Base-by-base conservation (phyloP, 1,140 invertebrate species). In the Drosophila watanabei region DNA sequence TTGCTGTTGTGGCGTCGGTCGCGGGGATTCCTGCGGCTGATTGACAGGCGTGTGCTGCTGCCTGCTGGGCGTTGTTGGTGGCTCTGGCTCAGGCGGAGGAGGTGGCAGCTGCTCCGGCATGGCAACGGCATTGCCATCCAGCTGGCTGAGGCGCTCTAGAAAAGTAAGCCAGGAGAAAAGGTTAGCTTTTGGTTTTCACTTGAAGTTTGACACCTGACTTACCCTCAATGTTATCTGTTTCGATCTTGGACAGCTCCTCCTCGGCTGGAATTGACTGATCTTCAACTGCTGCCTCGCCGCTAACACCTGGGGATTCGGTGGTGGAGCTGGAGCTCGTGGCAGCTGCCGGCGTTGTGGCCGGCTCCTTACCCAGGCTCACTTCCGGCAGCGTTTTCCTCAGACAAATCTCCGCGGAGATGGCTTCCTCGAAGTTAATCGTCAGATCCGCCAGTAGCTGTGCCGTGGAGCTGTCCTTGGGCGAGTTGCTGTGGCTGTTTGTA, bases 391-490 rank as follows among this genome's bases (percentile, higher is more conserved):
- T 92, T 46, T 93, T 92, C 10, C 91, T 80, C 32, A 93, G 61
- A 39, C 92, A 93, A 71, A 93, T 90, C 46, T 92, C 89, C 1
- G 92, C 92, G 18, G 89, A 81, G 20, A 92, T 90, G 2, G 89
- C 72, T 61, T 92, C 92, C 52, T 88, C 83, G 16, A 92, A 82
- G 45, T 91, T 75, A 37, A 54, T 90, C 11, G 82, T 87, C 41
- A 93, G 61, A 75, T 91, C 81, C 35, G 83, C 92, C 51, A 93
- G 70, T 30, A 92, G 72, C 61, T 91, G 85, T 1, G 80, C 87
- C 11, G 91, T 90, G 20, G 91, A 86, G 20, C 75, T 92, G 54
- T 86, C 85, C 54, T 92, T 92, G 39, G 75, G 80, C 28, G 62
- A 75, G 70, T 73, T 82, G n/a, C 69, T 79, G 66, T 75, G 35